phyloP scores from a whole-genome alignment of 2,888 invertebrate species.

The Allolobophora icterica region DNA sequence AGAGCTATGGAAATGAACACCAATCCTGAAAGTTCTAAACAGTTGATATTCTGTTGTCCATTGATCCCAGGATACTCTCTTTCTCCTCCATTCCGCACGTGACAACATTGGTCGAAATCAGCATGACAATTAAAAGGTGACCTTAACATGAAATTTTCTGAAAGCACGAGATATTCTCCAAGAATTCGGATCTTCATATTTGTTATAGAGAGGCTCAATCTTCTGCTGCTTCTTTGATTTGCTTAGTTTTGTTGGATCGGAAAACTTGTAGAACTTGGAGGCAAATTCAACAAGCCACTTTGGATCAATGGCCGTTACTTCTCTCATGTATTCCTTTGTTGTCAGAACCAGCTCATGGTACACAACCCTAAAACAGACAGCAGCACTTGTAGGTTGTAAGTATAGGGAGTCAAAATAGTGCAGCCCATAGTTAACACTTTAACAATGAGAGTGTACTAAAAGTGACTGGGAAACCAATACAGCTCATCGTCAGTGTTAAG shows the following conservation, averaged over 20 bases:
- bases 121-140: slow-evolving; percentile 61
- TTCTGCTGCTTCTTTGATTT: slow-evolving; percentile 99
- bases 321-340: slow-evolving; percentile 98
- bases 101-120: not conserved
- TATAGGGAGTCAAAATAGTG: not conserved
- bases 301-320: slow-evolving; percentile 73
- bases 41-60: not conserved
- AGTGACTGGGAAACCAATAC: no score
- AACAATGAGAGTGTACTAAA: no score
- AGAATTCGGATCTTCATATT: slow-evolving; percentile 98
- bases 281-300: slow-evolving; percentile 97
- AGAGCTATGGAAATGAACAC: not conserved
- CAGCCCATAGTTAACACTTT: not conserved
- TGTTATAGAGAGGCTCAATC: slow-evolving; percentile 95
- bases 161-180: slow-evolving; percentile 87
- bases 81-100: not conserved
- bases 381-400: not conserved
- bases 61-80: not conserved
- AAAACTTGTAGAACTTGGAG: slow-evolving; percentile 97
- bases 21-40: not conserved
- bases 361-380: slow-evolving; percentile 77
- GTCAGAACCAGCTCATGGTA: slow-evolving; percentile 98
- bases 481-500: no score
- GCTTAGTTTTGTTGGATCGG: slow-evolving; percentile 95
- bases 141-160: slow-evolving; percentile 65